Evolutionary conservation across 2,888 invertebrate genomes (phyloP).

Genomic region (Eustalomyia histrio): DNA sequence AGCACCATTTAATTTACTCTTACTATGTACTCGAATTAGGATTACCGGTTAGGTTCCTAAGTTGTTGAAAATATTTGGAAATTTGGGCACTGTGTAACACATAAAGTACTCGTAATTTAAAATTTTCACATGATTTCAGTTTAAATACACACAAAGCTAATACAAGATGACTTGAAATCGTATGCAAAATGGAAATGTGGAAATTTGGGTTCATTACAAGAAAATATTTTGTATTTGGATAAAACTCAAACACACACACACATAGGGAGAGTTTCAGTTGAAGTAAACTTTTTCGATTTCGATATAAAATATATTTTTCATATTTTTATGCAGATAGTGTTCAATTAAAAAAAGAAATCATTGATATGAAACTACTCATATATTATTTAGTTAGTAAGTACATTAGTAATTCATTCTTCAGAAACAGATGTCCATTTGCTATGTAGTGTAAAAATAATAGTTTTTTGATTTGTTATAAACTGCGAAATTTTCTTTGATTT

Average conservation of each 20-base stretch:
- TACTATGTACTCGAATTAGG: too few relatives aligned
- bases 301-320: too few relatives aligned
- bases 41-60: too few relatives aligned
- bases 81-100: too few relatives aligned
- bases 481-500: conserved; percentile 13
- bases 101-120: conserved; percentile 56
- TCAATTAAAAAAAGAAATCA: too few relatives aligned
- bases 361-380: background rate
- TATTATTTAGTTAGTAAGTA: conserved; percentile 8
- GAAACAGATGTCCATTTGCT: conserved; percentile 22
- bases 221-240: conserved; percentile 6
- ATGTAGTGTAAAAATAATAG: background rate
- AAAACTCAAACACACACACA: background rate
- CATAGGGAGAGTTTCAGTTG: background rate
- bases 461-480: background rate
- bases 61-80: too few relatives aligned
- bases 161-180: background rate
- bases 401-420: conserved; percentile 32
- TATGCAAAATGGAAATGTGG: background rate
- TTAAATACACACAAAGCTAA: conserved; percentile 16
- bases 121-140: conserved; percentile 53
- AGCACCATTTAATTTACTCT: too few relatives aligned
- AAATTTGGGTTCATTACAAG: background rate
- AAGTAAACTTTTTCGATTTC: too few relatives aligned
- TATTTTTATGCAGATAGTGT: too few relatives aligned